Conservation (phyloP, 2,888 invertebrate species). For the Herminia tarsipennalis region DNA sequence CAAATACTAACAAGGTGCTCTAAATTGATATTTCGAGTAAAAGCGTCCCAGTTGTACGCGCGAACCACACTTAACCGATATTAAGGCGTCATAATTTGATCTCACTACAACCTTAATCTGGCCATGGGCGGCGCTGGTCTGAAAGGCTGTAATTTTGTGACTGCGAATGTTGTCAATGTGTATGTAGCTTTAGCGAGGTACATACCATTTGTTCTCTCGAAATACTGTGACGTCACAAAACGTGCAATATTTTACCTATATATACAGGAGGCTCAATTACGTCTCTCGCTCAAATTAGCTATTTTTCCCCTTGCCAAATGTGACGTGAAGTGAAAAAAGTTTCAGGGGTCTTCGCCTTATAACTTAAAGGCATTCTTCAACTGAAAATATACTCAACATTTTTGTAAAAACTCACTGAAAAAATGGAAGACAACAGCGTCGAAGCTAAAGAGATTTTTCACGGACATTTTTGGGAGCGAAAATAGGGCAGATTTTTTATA, state of each 20-base stretch:
- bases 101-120: no score
- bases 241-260: slow-evolving; percentile 44
- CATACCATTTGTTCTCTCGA: no score
- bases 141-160: no score
- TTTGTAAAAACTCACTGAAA: slow-evolving; percentile 28
- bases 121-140: no score
- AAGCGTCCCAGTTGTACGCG: no score
- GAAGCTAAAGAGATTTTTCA: slow-evolving; percentile 24
- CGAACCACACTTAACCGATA: no score
- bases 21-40: no score
- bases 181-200: no score
- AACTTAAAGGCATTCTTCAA: slow-evolving; percentile 25
- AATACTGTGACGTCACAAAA: slow-evolving; percentile 24
- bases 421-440: slow-evolving; percentile 18
- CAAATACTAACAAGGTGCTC: no score
- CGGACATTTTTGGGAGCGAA: slow-evolving; percentile 10
- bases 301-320: slow-evolving; percentile 48
- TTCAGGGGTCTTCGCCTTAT: slow-evolving; percentile 24
- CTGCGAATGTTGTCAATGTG: no score
- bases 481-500: slow-evolving; percentile 3
- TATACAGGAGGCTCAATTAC: slow-evolving; percentile 39
- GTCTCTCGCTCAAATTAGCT: slow-evolving; percentile 41
- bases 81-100: no score
- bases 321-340: slow-evolving; percentile 43
- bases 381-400: slow-evolving; percentile 26